These are phyloP conservation scores for Sebastolobus alascanus DNA, from an alignment of 2,797 vertebrate species.

Conservation along the genomic window DNA sequence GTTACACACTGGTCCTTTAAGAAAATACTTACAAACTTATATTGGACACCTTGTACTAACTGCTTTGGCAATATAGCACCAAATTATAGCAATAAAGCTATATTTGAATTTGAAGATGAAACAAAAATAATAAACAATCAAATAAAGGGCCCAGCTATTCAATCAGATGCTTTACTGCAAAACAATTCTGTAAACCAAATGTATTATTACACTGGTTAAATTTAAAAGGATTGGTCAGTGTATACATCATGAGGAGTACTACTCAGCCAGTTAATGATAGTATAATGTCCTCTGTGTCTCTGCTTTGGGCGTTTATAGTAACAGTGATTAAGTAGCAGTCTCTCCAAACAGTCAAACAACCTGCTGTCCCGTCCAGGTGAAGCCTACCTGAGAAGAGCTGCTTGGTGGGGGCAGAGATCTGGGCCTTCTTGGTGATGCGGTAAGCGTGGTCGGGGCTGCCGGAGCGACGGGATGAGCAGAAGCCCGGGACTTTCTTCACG, in stretches of 20 bases:
- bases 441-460: conserved; percentile 88
- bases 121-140: not conserved
- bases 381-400: conserved; percentile 90
- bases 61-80: not conserved
- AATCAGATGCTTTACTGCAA: not conserved
- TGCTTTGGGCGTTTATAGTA: not conserved
- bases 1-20: too few relatives aligned
- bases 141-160: not conserved
- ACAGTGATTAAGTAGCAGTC: too few relatives aligned
- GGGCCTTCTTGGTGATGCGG: conserved; percentile 90
- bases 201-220: not conserved
- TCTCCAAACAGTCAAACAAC: not conserved
- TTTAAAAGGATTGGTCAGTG: not conserved
- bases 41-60: not conserved
- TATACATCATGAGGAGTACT: not conserved
- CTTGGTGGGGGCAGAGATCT: conserved; percentile 94
- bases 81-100: not conserved
- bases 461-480: conserved; percentile 87
- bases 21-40: not conserved
- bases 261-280: not conserved
- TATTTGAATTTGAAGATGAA: not conserved
- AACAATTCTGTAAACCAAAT: not conserved
- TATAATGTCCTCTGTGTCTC: not conserved
- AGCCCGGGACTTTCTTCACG: conserved; percentile 87
- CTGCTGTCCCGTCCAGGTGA: not conserved